Evolutionary conservation across 2,888 invertebrate species (phyloP), one percentile per base, ranked within the genome.

Genomic region (Myathropa florea): DNA sequence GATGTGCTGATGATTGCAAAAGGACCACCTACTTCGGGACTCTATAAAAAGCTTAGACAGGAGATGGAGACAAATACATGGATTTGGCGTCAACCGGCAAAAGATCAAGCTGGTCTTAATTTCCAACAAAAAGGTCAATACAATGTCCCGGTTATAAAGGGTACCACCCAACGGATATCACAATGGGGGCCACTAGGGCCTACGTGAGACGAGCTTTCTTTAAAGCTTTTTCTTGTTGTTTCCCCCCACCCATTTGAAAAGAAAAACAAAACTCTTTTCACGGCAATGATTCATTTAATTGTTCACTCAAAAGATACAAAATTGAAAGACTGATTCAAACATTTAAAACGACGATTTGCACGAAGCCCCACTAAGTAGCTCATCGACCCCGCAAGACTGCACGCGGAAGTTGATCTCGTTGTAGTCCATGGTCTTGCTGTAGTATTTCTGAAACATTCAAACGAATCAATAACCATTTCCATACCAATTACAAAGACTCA

Each of bases 391-490:
- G 28, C 63, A 63, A n/a, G 30, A 33, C 2, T 73, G 64, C 24
- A 73, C 61, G n/a, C 73, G 61, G 63, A 73, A 73, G 61, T 73
- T 73, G 14, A 64, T 63, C 55, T 73, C 73, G 53, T 64, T 63
- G 63, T 33, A 63, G 63, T 63, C 7, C 63, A 63, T 33, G 10
- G 63, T 26, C 12, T 33, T 33, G 33, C 30, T 30, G 33, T 18
- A 33, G 63, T 14, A 63, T 63, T 63, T 63, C 63, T 63, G 63
- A 14, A 63, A 63, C 0, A 59, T 12, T 21, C 23, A 21, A 57
- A 24, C 12, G 7, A 2, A 57, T 23, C 24, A 12, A 9, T 57
- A 4, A 57, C 18, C 18, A n/a, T 46, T 7, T 18, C 4, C 18
- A 46, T 4, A 1, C 7, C 7, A 4, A 46, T 18, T 7, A 18